These are phyloP conservation scores for Pseudochirops corinnae DNA, from an alignment of 2,797 vertebrate genomes.

Conservation along the genomic window DNA sequence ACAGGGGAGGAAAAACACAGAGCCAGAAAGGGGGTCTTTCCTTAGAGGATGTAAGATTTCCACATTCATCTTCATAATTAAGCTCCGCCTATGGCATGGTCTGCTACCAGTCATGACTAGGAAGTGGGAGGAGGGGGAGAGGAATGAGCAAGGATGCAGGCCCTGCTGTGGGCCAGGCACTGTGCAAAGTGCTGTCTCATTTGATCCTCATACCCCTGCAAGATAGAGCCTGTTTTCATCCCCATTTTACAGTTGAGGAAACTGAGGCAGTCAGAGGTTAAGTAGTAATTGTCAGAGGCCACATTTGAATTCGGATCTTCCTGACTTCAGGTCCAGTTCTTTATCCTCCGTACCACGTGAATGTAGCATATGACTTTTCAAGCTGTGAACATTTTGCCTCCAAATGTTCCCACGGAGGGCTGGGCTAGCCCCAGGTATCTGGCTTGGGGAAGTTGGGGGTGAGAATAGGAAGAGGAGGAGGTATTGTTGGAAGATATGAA, in stretches of 20 bases:
- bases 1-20: slow-evolving; percentile 46
- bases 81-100: background rate
- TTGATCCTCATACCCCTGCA: background rate
- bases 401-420: slow-evolving; percentile 20
- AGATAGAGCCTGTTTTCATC: background rate
- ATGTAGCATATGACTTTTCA: background rate
- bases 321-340: background rate
- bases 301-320: background rate
- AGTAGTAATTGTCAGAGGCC: background rate
- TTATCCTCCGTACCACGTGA: background rate
- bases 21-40: slow-evolving; percentile 61
- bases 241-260: background rate
- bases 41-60: slow-evolving; percentile 57
- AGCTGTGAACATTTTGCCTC: slow-evolving; percentile 50
- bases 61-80: slow-evolving; percentile 53
- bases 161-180: background rate
- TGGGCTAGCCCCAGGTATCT: background rate
- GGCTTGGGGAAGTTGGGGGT: background rate
- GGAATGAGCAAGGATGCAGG: background rate
- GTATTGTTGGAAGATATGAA: background rate
- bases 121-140: background rate
- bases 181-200: background rate
- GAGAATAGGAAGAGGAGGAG: background rate
- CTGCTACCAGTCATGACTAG: slow-evolving; percentile 11
- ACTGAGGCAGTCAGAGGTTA: background rate